Conservation (phyloP, 2,113 vertebrate genomes). For the Gavialis gangeticus region DNA sequence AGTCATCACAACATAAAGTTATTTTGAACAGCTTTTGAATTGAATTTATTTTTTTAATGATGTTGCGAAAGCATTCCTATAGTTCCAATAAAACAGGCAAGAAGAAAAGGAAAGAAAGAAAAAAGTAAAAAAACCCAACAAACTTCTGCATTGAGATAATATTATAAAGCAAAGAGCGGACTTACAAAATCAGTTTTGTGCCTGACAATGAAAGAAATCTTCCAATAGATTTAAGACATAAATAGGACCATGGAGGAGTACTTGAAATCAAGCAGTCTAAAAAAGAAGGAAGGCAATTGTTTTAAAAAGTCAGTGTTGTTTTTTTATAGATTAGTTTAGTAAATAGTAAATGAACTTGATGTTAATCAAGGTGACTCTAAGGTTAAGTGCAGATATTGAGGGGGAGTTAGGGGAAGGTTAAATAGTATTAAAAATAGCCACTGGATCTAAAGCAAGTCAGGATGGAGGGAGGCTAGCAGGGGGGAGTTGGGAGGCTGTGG, state of each 20-base stretch:
- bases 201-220: neutral
- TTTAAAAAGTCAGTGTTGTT: neutral
- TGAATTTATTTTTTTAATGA: neutral
- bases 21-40: neutral
- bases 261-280: neutral
- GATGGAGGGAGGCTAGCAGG: no score
- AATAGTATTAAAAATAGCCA: no score
- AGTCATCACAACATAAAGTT: neutral
- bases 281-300: neutral
- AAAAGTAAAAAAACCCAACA: neutral
- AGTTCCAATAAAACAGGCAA: neutral
- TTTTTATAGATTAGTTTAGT: neutral
- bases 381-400: neutral
- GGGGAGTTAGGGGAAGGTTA: no score
- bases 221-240: neutral
- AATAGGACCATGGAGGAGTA: neutral
- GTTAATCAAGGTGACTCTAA: neutral
- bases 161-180: neutral
- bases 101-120: neutral
- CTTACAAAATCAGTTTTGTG: neutral
- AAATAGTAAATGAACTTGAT: neutral
- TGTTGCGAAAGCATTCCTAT: neutral
- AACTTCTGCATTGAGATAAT: neutral
- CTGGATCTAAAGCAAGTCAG: no score
- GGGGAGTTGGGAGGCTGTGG: no score